Evolutionary conservation across 2,113 vertebrate species (phyloP), one percentile per base, ranked within the genome.

Genomic region (Mustela lutreola): DNA sequence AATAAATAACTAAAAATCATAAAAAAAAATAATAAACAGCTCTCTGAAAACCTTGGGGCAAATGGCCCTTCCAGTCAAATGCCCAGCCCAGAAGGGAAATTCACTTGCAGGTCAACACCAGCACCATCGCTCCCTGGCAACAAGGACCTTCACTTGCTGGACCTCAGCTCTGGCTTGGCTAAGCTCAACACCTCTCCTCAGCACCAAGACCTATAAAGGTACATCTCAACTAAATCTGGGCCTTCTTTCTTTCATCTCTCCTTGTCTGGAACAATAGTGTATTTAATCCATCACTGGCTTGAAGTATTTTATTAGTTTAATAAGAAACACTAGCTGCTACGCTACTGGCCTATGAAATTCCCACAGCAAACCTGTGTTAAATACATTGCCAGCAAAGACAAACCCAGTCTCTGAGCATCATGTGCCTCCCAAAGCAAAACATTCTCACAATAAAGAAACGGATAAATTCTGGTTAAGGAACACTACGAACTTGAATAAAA

Each of bases 381-480:
- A 31, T 31, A 78, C 26, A 31, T 18, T 48, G 26, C 75, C 26
- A 4, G 42, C 42, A 78, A 78, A 10, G 75, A 31, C 42, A 16
- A 78, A 78, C 14, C 16, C 75, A 31, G 42, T 48, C 73, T 76
- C 75, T 78, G 26, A 78, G 14, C 42, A 28, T 31, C 31, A 76
- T 10, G 4, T 78, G 75, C 26, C 26, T 31, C 75, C 26, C 75
- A 48, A 48, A 48, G 42, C 42, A 78, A 78, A 48, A 78, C 42
- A 48, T 48, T 48, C 65, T 92, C 65, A 89, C 62, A 91, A 19
- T 71, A 79, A 95, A 93, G 53, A 92, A 92, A 4, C 56, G 7
- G 12, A n/a, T 63, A 56, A 85, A 89, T 28, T 75, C 80, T 84
- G 21, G 63, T 88, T 84, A 88, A 42, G 22, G 91, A 79, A 93